Evolutionary conservation across 2,888 invertebrate genomes (phyloP).

Genomic region (Macrosoma leucophasiata): DNA sequence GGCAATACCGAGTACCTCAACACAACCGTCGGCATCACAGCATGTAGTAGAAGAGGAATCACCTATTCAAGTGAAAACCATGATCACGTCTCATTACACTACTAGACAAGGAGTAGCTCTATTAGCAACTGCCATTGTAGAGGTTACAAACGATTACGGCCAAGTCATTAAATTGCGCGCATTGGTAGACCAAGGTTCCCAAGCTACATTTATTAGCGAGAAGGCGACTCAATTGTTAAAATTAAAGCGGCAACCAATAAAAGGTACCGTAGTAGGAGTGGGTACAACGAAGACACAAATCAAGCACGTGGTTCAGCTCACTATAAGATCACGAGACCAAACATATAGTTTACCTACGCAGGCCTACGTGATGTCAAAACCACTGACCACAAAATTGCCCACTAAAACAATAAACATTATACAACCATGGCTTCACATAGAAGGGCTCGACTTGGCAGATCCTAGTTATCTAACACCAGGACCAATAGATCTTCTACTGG

Average conservation of each 20-base stretch:
- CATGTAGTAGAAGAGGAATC: conserved; percentile 1
- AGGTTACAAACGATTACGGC: conserved; percentile 1
- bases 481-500: conserved; percentile 25
- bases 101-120: not conserved
- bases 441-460: conserved; percentile 22
- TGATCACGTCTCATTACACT: conserved; percentile 16
- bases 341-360: conserved; percentile 1
- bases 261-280: conserved; percentile 8
- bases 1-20: conserved; percentile 3
- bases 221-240: conserved; percentile 17
- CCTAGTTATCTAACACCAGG: conserved; percentile 21
- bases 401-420: conserved; percentile 2
- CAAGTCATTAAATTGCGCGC: conserved; percentile 13
- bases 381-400: conserved; percentile 7
- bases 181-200: conserved; percentile 20
- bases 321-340: conserved; percentile 2
- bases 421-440: conserved; percentile 16
- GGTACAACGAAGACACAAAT: conserved; percentile 7
- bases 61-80: conserved; percentile 7
- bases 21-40: conserved; percentile 3
- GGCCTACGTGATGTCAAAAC: too few species aligned
- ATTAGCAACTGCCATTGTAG: conserved; percentile 4
- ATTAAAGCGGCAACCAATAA: not conserved
- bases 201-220: conserved; percentile 21
- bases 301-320: conserved; percentile 9